A percentile compares a stretch with the other conserved stretches of the same genome.
Evolutionary conservation across 1,140 invertebrate genomes (phyloP).

Genomic region (Calephelis nemesis): DNA sequence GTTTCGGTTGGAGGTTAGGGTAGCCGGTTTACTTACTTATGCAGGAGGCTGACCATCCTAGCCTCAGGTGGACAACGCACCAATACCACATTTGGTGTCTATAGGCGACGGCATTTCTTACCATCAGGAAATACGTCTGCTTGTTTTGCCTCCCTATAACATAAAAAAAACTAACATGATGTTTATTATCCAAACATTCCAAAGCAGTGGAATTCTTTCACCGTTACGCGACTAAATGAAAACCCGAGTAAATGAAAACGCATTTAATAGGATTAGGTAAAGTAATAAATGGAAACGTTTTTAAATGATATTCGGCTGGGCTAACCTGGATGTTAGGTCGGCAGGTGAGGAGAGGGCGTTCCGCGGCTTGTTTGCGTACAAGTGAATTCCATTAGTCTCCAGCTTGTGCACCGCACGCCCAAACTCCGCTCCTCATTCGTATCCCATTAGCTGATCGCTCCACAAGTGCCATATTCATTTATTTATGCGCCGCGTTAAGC

Average conservation of each 20-base stretch:
- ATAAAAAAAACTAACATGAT: too few species aligned
- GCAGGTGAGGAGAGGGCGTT: conserved; percentile 54
- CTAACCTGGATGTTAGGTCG: conserved; percentile 15
- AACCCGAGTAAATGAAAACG: neutral
- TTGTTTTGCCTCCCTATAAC: too few species aligned
- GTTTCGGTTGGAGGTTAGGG: too few species aligned
- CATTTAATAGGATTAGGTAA: conserved; percentile 9
- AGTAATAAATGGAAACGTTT: conserved; percentile 12
- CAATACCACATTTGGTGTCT: too few species aligned
- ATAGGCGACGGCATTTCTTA: too few species aligned
- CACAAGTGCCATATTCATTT: conserved; percentile 62
- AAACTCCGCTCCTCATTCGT: conserved; percentile 67
- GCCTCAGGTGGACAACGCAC: too few species aligned
- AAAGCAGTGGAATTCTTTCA: too few species aligned
- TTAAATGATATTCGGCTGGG: conserved; percentile 21
- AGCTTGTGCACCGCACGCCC: conserved; percentile 60
- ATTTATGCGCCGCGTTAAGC: conserved; percentile 43
- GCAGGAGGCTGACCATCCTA: too few species aligned
- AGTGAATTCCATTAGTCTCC: conserved; percentile 76
- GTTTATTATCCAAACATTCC: too few species aligned
- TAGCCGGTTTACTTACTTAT: too few species aligned
- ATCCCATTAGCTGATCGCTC: conserved; percentile 76
- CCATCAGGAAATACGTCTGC: too few species aligned
- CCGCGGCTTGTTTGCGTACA: conserved; percentile 74
- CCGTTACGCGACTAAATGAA: neutral